phyloP scores from a whole-genome alignment of 2,113 vertebrate species.

The Zingel zingel region DNA sequence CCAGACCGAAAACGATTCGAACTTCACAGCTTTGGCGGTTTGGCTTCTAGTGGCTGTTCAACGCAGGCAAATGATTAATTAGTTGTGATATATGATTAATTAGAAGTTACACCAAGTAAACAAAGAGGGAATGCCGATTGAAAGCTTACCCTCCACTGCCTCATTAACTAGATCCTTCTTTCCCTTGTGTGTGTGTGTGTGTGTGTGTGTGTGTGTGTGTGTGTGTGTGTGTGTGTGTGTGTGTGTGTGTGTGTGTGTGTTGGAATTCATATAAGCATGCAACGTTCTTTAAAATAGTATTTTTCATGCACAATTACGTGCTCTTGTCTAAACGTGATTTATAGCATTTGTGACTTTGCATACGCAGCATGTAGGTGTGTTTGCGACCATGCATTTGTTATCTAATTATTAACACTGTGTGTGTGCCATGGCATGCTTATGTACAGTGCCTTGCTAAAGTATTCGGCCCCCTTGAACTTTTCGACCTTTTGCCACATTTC shows the following conservation, averaged over 20 bases:
- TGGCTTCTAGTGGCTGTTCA: background rate
- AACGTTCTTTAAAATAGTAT: background rate
- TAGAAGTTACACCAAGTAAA: slow-evolving; percentile 23
- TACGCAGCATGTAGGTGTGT: background rate
- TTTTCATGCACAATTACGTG: background rate
- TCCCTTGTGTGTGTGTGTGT: background rate
- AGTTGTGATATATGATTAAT: slow-evolving; percentile 34
- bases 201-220: background rate
- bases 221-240: no score
- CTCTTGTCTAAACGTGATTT: background rate
- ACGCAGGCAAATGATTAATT: slow-evolving; percentile 34
- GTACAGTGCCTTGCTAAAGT: no score
- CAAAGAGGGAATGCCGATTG: slow-evolving; percentile 16
- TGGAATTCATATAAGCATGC: background rate
- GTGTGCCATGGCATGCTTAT: background rate
- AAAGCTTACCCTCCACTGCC: background rate
- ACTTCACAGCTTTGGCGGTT: background rate
- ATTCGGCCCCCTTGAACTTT: no score
- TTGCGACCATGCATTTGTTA: background rate
- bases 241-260: background rate
- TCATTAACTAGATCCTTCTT: background rate
- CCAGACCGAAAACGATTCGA: background rate
- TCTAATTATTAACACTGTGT: background rate
- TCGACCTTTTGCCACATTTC: no score
- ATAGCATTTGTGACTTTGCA: background rate